phyloP scores from a whole-genome alignment of 1,140 invertebrate species.

The Camponotus floridanus region DNA sequence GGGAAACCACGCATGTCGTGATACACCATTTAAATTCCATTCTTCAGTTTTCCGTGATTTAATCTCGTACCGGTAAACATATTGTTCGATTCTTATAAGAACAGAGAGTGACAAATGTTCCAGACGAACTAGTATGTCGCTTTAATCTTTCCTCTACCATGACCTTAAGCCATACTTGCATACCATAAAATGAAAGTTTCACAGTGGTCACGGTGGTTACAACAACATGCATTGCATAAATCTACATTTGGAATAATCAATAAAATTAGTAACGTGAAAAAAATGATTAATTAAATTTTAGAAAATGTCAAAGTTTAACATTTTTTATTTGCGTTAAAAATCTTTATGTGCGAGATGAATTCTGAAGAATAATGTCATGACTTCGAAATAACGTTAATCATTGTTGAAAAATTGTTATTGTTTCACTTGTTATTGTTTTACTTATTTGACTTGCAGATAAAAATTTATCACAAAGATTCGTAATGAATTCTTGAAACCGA shows the following conservation, averaged over 20 bases:
- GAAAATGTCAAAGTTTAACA: neutral
- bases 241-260: neutral
- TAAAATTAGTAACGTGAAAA: neutral
- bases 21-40: slow-evolving; percentile 27
- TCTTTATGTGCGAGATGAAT: neutral
- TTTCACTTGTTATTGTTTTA: neutral
- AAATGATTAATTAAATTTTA: neutral
- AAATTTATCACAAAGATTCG: neutral
- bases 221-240: neutral
- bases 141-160: neutral
- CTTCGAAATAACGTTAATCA: neutral
- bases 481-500: neutral
- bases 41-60: slow-evolving; percentile 22
- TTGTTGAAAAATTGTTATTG: neutral
- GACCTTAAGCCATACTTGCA: slow-evolving; percentile 13
- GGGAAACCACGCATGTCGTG: neutral
- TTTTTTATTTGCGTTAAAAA: neutral
- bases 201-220: neutral
- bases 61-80: neutral
- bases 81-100: neutral
- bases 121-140: slow-evolving; percentile 7
- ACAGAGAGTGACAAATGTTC: neutral
- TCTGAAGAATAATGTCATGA: neutral
- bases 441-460: neutral
- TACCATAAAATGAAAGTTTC: slow-evolving; percentile 26